Evolutionary conservation across 2,888 invertebrate species (phyloP).

Genomic region (Stegana nigrithorax): DNA sequence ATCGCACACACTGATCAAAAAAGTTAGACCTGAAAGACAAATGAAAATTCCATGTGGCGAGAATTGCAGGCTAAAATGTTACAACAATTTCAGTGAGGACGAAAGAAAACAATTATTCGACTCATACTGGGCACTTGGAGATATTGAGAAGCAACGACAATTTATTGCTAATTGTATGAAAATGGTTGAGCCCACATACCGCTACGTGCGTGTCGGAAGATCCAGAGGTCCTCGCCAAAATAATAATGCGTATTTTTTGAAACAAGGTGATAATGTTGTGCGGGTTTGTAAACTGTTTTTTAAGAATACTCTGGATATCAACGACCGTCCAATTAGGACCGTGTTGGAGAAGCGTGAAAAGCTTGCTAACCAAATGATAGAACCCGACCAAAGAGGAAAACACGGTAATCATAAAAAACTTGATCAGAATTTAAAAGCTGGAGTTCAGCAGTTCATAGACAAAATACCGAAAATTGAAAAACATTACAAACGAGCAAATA

Average conservation of each 20-base stretch:
- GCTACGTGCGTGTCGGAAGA: slow-evolving; percentile 29
- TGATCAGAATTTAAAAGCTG: slow-evolving; percentile 27
- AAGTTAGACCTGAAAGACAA: slow-evolving; percentile 29
- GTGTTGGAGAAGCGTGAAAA: slow-evolving; percentile 17
- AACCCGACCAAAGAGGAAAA: slow-evolving; percentile 31
- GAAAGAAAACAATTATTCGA: slow-evolving; percentile 26
- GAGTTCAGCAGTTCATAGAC: slow-evolving; percentile 28
- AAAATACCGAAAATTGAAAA: slow-evolving; percentile 32
- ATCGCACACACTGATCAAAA: slow-evolving; percentile 19
- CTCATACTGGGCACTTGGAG: slow-evolving; percentile 26
- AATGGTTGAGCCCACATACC: slow-evolving; percentile 26
- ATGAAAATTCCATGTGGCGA: slow-evolving; percentile 29
- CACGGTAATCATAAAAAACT: slow-evolving; percentile 28
- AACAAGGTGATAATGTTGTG: slow-evolving; percentile 23
- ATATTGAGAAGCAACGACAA: slow-evolving; percentile 32
- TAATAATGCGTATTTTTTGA: slow-evolving; percentile 29
- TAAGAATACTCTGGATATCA: slow-evolving; percentile 22
- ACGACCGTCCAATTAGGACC: slow-evolving; percentile 21
- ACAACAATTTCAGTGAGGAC: slow-evolving; percentile 25
- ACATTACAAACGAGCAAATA: too few relatives aligned
- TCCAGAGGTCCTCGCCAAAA: slow-evolving; percentile 24
- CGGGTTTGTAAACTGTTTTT: slow-evolving; percentile 31
- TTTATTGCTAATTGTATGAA: slow-evolving; percentile 27
- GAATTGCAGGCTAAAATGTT: slow-evolving; percentile 25
- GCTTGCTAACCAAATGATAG: slow-evolving; percentile 24